A percentile compares a stretch with the other conserved stretches of the same genome.
phyloP scores from a whole-genome alignment of 2,113 vertebrate genomes.

The Hippocampus comes region DNA sequence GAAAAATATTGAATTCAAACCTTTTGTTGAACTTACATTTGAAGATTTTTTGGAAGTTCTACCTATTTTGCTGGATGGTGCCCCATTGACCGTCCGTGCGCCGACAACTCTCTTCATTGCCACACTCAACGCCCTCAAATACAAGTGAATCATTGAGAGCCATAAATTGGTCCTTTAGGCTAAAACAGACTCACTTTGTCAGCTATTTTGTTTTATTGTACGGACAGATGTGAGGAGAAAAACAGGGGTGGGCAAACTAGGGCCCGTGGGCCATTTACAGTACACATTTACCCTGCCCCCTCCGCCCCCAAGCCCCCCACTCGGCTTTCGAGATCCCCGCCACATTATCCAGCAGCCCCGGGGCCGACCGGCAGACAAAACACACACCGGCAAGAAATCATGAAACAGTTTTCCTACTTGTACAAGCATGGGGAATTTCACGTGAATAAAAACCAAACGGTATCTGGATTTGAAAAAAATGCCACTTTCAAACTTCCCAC shows the following conservation, averaged over 20 bases:
- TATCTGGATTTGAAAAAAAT: neutral
- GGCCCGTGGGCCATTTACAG: too few relatives aligned
- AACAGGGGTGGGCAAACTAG: neutral
- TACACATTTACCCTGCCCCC: too few relatives aligned
- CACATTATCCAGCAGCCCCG: constrained; percentile 41
- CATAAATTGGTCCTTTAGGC: neutral
- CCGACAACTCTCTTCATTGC: neutral
- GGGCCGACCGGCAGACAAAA: constrained; percentile 43
- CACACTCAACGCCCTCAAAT: neutral
- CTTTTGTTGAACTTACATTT: too few relatives aligned
- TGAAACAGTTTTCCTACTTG: neutral
- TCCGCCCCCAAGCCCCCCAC: too few relatives aligned
- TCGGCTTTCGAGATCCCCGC: constrained; percentile 21
- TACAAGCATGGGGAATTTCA: too few relatives aligned
- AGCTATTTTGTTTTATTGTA: constrained; percentile 15
- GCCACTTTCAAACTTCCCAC: constrained; percentile 41
- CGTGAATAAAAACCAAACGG: neutral
- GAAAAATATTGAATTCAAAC: too few relatives aligned
- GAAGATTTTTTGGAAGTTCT: too few relatives aligned
- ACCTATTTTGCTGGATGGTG: too few relatives aligned
- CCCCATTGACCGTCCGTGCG: too few relatives aligned
- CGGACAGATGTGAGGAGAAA: constrained; percentile 44
- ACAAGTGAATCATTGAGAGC: constrained; percentile 26
- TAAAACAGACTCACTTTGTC: constrained; percentile 6
- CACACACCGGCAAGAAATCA: neutral